phyloP scores from a whole-genome alignment of 2,113 vertebrate genomes.

The Synchiropus splendidus region DNA sequence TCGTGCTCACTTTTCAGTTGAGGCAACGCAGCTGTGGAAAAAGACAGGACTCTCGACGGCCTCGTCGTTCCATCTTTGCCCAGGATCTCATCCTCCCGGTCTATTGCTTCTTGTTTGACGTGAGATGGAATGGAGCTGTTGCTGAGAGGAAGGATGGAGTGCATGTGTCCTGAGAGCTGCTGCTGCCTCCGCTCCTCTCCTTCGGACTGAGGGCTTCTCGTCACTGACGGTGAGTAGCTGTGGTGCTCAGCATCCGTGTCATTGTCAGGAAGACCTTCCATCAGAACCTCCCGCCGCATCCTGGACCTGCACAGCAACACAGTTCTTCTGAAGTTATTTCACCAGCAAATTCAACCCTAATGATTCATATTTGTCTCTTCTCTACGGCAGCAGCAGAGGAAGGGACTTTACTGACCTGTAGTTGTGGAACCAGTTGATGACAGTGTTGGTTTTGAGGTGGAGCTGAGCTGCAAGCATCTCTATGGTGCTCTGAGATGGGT shows the following conservation, averaged over 20 bases:
- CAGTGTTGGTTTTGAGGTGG: constrained; percentile 94
- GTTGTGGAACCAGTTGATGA: constrained; percentile 99
- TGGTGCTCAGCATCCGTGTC: constrained; percentile 80
- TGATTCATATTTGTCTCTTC: neutral
- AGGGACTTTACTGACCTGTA: constrained; percentile 75
- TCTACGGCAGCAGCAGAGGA: constrained; percentile 1
- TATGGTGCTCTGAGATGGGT: constrained; percentile 95
- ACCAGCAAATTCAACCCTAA: too few species aligned
- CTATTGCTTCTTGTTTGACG: constrained; percentile 77
- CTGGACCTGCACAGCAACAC: constrained; percentile 76
- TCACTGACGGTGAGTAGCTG: constrained; percentile 51
- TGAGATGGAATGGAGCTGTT: constrained; percentile 39
- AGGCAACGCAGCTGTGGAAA: constrained; percentile 43
- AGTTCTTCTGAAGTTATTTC: too few species aligned
- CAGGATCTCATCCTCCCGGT: constrained; percentile 53
- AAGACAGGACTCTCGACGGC: constrained; percentile 45
- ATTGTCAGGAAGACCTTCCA: constrained; percentile 85
- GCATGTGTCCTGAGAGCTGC: constrained; percentile 36
- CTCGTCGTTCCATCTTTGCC: constrained; percentile 48
- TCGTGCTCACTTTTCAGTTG: constrained; percentile 64
- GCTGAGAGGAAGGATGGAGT: constrained; percentile 14
- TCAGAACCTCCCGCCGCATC: constrained; percentile 91
- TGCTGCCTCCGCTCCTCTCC: constrained; percentile 72
- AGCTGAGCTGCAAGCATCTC: constrained; percentile 90
- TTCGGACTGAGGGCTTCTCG: constrained; percentile 74